Evolutionary conservation across 2,797 vertebrate species (phyloP).

Genomic region (Mionectes olivaceus): DNA sequence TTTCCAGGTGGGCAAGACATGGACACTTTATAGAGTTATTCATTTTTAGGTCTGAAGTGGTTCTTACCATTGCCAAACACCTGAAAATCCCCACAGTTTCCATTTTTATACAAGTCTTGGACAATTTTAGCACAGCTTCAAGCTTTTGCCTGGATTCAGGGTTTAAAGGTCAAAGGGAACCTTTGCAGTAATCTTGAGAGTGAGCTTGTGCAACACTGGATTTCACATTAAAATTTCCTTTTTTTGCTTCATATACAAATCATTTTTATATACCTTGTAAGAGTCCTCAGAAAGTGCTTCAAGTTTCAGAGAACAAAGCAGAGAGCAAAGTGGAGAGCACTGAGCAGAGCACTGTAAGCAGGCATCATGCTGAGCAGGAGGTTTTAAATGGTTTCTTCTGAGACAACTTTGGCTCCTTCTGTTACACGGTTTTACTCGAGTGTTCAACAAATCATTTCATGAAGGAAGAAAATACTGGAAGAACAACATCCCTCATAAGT

Average conservation of each 20-base stretch:
- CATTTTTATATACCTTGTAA: background rate
- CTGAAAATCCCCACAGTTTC: background rate
- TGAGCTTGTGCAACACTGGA: background rate
- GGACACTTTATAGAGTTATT: background rate
- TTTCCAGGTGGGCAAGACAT: background rate
- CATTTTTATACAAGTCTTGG: background rate
- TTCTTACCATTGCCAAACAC: background rate
- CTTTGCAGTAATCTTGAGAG: background rate
- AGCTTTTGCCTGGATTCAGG: background rate
- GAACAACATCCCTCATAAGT: slow-evolving; percentile 43
- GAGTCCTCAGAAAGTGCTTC: background rate
- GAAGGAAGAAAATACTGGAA: slow-evolving; percentile 61
- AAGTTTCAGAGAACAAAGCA: background rate
- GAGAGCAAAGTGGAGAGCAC: background rate
- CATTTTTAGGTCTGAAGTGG: background rate
- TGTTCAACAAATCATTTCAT: slow-evolving; percentile 68
- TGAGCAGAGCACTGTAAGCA: slow-evolving; percentile 11
- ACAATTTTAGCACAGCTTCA: background rate
- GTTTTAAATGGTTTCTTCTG: slow-evolving; percentile 53
- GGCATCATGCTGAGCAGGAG: background rate
- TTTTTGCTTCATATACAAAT: background rate
- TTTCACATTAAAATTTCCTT: background rate
- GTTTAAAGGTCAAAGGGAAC: background rate
- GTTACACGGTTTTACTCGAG: slow-evolving; percentile 61
- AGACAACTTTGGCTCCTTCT: slow-evolving; percentile 58